Evolutionary conservation across 2,113 vertebrate species (phyloP).

Genomic region (Cyanoliseus patagonus): DNA sequence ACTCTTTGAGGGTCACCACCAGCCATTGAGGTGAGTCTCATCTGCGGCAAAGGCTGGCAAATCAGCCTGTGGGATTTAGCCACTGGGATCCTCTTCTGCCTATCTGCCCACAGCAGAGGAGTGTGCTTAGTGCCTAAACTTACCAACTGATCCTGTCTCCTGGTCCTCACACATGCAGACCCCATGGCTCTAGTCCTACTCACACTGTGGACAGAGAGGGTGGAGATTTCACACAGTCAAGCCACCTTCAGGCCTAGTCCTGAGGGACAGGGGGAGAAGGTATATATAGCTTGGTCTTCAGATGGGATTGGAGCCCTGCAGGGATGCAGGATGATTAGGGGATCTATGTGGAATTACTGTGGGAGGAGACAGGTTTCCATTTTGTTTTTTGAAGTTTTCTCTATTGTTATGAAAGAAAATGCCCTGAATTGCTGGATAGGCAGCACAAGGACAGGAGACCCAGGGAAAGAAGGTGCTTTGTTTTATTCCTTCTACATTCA

Average conservation of each 20-base stretch:
- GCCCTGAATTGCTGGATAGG: not conserved
- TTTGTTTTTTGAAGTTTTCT: not conserved
- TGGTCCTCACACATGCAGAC: rapidly evolving
- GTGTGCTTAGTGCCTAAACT: not conserved
- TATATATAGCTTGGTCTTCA: not conserved
- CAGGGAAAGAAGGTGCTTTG: not conserved
- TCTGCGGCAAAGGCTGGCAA: rapidly evolving
- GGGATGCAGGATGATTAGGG: not conserved
- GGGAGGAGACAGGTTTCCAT: not conserved
- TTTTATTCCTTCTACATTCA: not conserved
- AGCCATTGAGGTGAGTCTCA: not conserved
- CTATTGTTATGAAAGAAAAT: not conserved
- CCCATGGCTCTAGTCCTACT: not conserved
- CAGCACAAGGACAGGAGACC: not conserved
- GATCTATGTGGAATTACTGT: not conserved
- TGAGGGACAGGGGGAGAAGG: not conserved
- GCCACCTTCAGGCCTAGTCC: not conserved
- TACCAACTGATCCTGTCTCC: not conserved
- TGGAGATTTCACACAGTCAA: not conserved
- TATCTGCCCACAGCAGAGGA: not conserved
- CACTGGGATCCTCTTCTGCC: not conserved
- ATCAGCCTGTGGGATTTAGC: not conserved
- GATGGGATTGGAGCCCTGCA: not conserved
- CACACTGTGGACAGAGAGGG: not conserved
- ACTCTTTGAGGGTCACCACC: not conserved